Evolutionary conservation across 2,113 vertebrate species (phyloP).

Genomic region (Laticauda laticaudata): DNA sequence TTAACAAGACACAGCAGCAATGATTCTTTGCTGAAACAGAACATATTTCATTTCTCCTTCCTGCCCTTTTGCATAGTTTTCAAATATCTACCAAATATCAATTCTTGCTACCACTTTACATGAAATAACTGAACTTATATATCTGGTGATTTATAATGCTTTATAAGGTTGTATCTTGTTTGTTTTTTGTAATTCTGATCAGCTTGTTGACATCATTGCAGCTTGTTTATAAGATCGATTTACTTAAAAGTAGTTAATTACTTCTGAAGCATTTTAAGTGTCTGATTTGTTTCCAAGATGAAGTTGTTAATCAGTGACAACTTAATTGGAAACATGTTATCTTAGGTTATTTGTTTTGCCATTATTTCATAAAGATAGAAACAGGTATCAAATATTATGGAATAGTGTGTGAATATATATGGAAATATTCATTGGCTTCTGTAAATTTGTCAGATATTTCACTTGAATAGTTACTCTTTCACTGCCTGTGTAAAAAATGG

Average conservation of each 20-base stretch:
- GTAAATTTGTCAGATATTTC: neutral
- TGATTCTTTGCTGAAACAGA: neutral
- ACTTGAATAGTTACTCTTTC: neutral
- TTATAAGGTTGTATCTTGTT: neutral
- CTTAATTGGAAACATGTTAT: neutral
- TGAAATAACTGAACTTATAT: neutral
- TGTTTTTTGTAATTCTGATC: neutral
- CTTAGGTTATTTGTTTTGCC: neutral
- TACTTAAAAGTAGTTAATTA: neutral
- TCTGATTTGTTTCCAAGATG: neutral
- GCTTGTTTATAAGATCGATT: neutral
- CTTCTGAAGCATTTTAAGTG: neutral
- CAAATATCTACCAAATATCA: neutral
- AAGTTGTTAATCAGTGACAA: conserved; percentile 3
- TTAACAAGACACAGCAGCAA: neutral
- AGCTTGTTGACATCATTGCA: conserved; percentile 1
- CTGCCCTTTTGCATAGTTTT: neutral
- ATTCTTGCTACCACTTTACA: neutral
- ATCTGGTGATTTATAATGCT: neutral
- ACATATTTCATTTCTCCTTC: neutral
- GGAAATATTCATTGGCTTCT: neutral
- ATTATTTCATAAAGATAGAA: neutral
- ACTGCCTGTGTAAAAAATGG: neutral
- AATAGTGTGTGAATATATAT: neutral
- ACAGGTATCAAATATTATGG: neutral